Evolutionary conservation across 2,113 vertebrate genomes (phyloP).

Genomic region (Megaceryle maxima): DNA sequence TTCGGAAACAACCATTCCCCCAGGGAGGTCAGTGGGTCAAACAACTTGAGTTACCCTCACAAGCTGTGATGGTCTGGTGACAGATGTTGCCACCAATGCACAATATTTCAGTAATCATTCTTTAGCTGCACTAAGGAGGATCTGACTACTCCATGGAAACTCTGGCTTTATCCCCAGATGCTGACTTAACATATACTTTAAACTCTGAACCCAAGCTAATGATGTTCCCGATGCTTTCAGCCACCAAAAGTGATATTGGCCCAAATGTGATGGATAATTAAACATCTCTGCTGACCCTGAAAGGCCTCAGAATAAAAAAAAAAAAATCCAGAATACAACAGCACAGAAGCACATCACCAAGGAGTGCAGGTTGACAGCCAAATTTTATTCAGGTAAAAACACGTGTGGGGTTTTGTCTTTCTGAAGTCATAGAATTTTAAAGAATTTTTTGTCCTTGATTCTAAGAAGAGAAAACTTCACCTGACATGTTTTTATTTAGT

Average conservation of each 20-base stretch:
- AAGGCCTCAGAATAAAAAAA: not conserved
- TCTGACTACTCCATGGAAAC: not conserved
- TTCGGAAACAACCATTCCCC: not conserved
- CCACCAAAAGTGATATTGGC: not conserved
- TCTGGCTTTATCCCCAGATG: not conserved
- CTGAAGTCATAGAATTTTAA: not conserved
- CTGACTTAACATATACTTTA: not conserved
- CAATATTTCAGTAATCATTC: not conserved
- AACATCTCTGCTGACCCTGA: not conserved
- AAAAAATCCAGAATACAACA: not conserved
- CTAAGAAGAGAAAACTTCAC: not conserved
- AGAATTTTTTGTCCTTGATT: not conserved
- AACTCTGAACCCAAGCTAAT: not conserved
- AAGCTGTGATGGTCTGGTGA: not conserved
- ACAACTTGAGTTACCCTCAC: not conserved
- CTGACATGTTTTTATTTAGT: not conserved
- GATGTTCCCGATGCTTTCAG: fast-evolving
- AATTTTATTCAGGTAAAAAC: not conserved
- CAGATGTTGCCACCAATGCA: not conserved
- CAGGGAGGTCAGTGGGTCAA: not conserved
- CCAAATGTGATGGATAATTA: not conserved
- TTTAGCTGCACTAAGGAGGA: not conserved
- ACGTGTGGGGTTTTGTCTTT: not conserved
- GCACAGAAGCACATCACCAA: not conserved
- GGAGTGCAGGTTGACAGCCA: not conserved